These are phyloP conservation scores for Geophilus truncorum DNA, from an alignment of 2,888 invertebrate genomes.

Conservation along the genomic window DNA sequence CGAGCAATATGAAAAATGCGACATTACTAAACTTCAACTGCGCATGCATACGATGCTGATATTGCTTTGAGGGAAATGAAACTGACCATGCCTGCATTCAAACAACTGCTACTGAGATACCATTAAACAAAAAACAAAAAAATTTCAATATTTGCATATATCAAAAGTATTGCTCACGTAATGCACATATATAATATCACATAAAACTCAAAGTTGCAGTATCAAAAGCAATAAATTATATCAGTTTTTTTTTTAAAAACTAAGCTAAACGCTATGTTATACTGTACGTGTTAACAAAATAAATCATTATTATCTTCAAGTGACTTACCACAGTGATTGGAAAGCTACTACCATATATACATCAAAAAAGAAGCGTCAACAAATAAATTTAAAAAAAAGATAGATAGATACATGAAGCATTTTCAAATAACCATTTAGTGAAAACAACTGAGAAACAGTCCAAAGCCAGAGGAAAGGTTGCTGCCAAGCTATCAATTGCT, in stretches of 20 bases:
- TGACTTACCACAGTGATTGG: neutral
- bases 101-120: neutral
- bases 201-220: no score
- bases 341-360: neutral
- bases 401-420: neutral
- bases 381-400: neutral
- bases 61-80: neutral
- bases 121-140: neutral
- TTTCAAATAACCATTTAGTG: constrained; percentile 2
- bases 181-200: no score
- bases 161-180: no score
- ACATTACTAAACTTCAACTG: neutral
- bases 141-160: neutral
- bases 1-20: neutral
- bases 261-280: no score
- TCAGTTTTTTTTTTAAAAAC: no score
- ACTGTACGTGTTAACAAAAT: no score
- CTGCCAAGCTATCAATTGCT: constrained; percentile 3
- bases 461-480: neutral
- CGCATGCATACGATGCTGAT: neutral
- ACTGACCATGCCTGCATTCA: neutral
- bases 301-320: neutral
- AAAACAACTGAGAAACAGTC: neutral
- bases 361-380: neutral
- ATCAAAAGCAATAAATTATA: no score